Evolutionary conservation across 2,888 invertebrate species (phyloP).

Genomic region (Ormyrus thymus): DNA sequence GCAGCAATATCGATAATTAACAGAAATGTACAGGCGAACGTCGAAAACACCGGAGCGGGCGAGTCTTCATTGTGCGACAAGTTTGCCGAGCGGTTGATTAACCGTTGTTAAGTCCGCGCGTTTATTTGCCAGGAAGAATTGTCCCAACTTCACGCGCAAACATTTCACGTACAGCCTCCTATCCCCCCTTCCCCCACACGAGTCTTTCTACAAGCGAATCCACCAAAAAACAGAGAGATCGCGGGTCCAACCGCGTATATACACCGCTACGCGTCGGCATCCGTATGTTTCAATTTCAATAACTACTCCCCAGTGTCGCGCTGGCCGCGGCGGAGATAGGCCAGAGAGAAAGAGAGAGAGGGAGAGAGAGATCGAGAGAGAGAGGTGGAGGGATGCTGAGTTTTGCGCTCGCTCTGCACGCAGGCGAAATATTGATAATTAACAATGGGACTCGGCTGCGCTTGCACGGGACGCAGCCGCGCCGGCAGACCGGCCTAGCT

Average conservation of each 20-base stretch:
- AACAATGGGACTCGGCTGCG: constrained; percentile 66
- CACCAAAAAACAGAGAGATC: constrained; percentile 41
- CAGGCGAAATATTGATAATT: constrained; percentile 74
- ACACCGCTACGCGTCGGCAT: constrained; percentile 58
- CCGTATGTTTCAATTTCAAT: constrained; percentile 75
- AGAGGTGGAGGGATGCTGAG: constrained; percentile 17
- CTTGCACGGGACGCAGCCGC: constrained; percentile 25
- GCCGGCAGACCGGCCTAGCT: constrained; percentile 64
- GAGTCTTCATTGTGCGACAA: constrained; percentile 47
- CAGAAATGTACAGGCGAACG: neutral
- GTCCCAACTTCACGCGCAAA: neutral
- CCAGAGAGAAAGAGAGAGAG: constrained; percentile 26
- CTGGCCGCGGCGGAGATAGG: too few species aligned
- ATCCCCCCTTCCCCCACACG: too few species aligned
- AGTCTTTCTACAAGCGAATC: constrained; percentile 35
- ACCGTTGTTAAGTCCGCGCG: constrained; percentile 65
- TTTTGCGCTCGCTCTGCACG: constrained; percentile 41
- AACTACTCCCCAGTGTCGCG: constrained; percentile 74
- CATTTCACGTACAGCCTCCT: constrained; percentile 31
- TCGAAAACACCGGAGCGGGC: constrained; percentile 1
- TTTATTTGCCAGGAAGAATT: constrained; percentile 65
- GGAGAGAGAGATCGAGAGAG: constrained; percentile 19
- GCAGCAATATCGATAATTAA: constrained; percentile 23
- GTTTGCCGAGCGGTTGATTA: constrained; percentile 62
- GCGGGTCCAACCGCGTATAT: constrained; percentile 45